Conservation (phyloP, 1,140 invertebrate genomes). For the Lineus longissimus region DNA sequence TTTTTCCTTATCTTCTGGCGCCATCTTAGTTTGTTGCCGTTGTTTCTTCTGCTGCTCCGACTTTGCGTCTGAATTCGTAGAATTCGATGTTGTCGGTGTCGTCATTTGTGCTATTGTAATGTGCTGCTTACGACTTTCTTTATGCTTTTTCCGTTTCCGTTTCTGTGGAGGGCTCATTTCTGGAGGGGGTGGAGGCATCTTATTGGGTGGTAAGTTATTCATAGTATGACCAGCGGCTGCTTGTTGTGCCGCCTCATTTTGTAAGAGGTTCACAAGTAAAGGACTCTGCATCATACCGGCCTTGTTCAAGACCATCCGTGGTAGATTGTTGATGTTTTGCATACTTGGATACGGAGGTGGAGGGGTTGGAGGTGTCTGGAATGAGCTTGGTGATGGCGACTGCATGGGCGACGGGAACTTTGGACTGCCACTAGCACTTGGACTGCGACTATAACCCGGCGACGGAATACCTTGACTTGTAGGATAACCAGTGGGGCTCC, state of each 20-base stretch:
- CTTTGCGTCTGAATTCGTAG: conserved; percentile 10
- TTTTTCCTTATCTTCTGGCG: conserved; percentile 3
- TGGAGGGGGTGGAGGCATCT: conserved; percentile 34
- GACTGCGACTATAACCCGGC: conserved; percentile 17
- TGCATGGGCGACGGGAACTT: conserved; percentile 24
- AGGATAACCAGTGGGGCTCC: conserved; percentile 26
- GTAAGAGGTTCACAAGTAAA: conserved; percentile 83
- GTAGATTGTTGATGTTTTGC: conserved; percentile 34
- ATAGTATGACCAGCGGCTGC: conserved; percentile 44
- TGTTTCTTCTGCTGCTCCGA: conserved; percentile 9
- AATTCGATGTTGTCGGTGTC: conserved; percentile 29
- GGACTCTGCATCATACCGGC: conserved; percentile 63
- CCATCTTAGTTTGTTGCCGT: conserved; percentile 14
- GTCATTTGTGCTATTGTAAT: conserved; percentile 22
- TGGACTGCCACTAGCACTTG: conserved; percentile 15
- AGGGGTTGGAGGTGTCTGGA: conserved; percentile 14
- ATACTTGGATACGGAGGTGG: conserved; percentile 36
- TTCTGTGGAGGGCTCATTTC: conserved; percentile 27
- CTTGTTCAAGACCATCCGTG: conserved; percentile 27
- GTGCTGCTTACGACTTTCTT: conserved; percentile 26
- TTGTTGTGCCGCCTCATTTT: conserved; percentile 64
- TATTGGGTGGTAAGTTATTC: conserved; percentile 31
- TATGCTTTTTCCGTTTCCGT: conserved; percentile 30
- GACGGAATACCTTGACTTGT: conserved; percentile 17
- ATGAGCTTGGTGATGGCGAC: conserved; percentile 10